Percentiles rank a stretch among this genome's conserved stretches.
Conservation (phyloP, 2,113 vertebrate genomes). For the Pholis gunnellus region DNA sequence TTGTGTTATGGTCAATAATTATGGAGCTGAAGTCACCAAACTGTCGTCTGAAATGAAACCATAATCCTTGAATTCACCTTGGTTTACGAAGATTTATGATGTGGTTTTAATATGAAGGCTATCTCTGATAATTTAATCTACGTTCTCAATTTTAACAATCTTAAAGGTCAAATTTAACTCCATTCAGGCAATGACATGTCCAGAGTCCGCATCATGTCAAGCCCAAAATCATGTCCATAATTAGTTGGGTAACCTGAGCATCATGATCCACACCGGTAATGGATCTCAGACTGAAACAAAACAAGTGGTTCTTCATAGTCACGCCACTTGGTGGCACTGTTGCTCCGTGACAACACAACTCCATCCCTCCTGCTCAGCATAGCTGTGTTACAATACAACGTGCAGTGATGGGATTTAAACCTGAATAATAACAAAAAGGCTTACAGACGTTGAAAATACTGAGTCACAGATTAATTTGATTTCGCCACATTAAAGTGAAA, state of each 20-base stretch:
- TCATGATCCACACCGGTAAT: conserved; percentile 53
- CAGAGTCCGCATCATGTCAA: background rate
- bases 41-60: background rate
- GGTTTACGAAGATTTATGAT: background rate
- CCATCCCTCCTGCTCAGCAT: conserved; percentile 14
- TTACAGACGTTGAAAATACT: conserved; percentile 40
- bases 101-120: background rate
- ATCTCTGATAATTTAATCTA: background rate
- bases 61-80: background rate
- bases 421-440: conserved; percentile 57
- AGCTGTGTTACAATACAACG: conserved; percentile 50
- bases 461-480: conserved; percentile 41
- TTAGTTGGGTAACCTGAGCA: conserved; percentile 51
- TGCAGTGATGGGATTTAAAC: conserved; percentile 65
- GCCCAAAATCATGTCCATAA: background rate
- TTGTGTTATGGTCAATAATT: background rate
- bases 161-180: background rate
- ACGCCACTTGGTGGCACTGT: conserved; percentile 92
- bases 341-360: conserved; percentile 72
- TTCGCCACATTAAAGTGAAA: conserved; percentile 10
- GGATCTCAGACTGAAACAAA: conserved; percentile 29
- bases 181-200: background rate
- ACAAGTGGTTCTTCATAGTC: conserved; percentile 48
- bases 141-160: background rate
- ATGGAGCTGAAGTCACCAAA: background rate